These are phyloP conservation scores for Cremastinae sp. DNA, from an alignment of 2,888 invertebrate genomes.

Conservation along the genomic window DNA sequence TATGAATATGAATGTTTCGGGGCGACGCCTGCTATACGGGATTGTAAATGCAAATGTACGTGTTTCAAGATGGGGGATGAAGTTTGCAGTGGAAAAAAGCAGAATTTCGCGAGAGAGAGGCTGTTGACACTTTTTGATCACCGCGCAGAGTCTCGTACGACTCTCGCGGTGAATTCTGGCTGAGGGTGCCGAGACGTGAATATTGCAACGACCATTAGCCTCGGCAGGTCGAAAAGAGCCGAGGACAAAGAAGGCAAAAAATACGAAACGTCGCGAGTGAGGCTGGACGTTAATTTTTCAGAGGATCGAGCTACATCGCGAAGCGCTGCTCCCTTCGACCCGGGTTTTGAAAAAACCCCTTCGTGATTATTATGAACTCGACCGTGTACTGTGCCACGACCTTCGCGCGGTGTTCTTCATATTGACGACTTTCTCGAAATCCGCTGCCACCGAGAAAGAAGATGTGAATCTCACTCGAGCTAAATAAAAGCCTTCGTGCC, in stretches of 20 bases:
- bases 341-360: slow-evolving; percentile 24
- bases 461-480: slow-evolving; percentile 10
- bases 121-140: slow-evolving; percentile 55
- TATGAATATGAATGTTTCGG: too few species aligned
- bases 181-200: slow-evolving; percentile 50
- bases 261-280: slow-evolving; percentile 35
- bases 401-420: slow-evolving; percentile 34
- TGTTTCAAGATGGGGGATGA: neutral
- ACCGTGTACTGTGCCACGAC: slow-evolving; percentile 30
- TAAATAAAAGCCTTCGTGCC: neutral
- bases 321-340: slow-evolving; percentile 18
- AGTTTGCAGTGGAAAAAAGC: neutral
- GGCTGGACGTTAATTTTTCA: slow-evolving; percentile 56
- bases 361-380: slow-evolving; percentile 45
- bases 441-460: neutral
- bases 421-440: slow-evolving; percentile 3
- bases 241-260: slow-evolving; percentile 14
- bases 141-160: slow-evolving; percentile 23
- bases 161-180: slow-evolving; percentile 49
- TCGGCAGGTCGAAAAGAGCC: slow-evolving; percentile 24
- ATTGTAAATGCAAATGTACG: neutral
- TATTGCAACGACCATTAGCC: slow-evolving; percentile 64
- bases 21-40: too few species aligned
- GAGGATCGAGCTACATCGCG: slow-evolving; percentile 24
- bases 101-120: slow-evolving; percentile 5